Evolutionary conservation across 2,113 vertebrate genomes (phyloP), one percentile per base, ranked within the genome.

Genomic region (Cygnus buccinator): DNA sequence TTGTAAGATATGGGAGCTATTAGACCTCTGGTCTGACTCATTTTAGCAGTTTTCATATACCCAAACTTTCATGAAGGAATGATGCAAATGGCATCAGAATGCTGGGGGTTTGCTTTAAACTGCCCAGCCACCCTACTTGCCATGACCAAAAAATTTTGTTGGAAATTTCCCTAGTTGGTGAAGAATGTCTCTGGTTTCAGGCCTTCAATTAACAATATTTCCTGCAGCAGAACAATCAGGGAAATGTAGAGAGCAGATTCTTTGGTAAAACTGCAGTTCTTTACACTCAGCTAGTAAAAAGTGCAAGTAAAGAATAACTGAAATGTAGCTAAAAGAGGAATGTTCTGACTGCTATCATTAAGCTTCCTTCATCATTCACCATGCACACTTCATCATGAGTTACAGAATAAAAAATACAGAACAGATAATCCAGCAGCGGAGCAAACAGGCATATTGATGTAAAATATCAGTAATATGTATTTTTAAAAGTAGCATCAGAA

Each of bases 361-460:
- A 9, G 3, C 39, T 80, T 83, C 11, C 43, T 85, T 73, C 11
- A 5, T 76, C 33, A 22, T 68, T 85, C 48, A 76, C 14, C 13
- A 13, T 41, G 62, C 18, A 19, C 13, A 18, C 4, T 39, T 90
- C 54, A 33, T 70, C 7, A 3, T 2, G 39, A 5, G 9, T 50
- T 20, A 44, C 20, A 74, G 46, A 57, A 78, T 2, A 54, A 62
- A 83, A 83, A 46, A 20, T 25, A 37, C 0, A 61, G 26, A 86
- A 31, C 33, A 75, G 26, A 29, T 33, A 73, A 90, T 44, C 13
- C 10, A 76, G 18, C 57, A 63, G 28, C n/a, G 92, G 61, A 14
- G 13, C 15, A 81, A 59, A 55, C 9, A 2, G 46, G 25, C 17
- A 33, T 9, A 25, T 0, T 20, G n/a, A n/a, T 19, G 11, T 55